Evolutionary conservation across 2,113 vertebrate genomes (phyloP), one percentile per base, ranked within the genome.

Genomic region (Scortum barcoo): DNA sequence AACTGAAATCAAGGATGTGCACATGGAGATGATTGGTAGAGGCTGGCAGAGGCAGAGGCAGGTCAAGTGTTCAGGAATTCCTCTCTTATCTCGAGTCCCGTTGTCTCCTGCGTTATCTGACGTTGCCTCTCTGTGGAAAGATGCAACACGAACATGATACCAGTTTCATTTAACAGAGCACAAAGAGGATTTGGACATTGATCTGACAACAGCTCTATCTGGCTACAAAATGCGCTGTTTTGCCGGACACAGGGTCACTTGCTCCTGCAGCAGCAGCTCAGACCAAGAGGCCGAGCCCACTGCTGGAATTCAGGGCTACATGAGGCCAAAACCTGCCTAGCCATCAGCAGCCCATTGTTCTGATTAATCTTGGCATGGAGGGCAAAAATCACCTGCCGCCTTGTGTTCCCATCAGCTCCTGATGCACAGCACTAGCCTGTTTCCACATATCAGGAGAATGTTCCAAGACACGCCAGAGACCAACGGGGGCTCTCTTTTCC

Each of bases 381-480:
- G 40, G 68, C 53, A 90, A 79, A 91, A 90, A 92, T 93, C 93
- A 94, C 92, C 91, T 94, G 91, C 88, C 61, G 86, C 76, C 80
- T 89, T 91, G 77, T 87, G 85, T 92, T 94, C 87, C 88, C 88
- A 86, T 92, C 87, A 91, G 78, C 80, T 70, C 6, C 28, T 36
- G 17, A 83, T 80, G 72, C 78, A 38, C 78, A 79, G 78, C 63
- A 65, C 61, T 61, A 61, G 76, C 89, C 78, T 87, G 80, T 91
- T 94, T 93, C 89, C 88, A 93, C 91, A 90, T 68, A 90, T 90
- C 72, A 78, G 86, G 89, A 92, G 76, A 92, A 94, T 88, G 87
- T 94, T 95, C 93, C 93, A 90, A 81, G 74, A 73, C 71, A 69
- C 75, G 81, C 76, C 88, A 88, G 90, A 94, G 91, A 88, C 89